A percentile compares a stretch with the other conserved stretches of the same genome.
Conservation (phyloP, 2,888 invertebrate genomes). For the Yponomeuta sedellus region DNA sequence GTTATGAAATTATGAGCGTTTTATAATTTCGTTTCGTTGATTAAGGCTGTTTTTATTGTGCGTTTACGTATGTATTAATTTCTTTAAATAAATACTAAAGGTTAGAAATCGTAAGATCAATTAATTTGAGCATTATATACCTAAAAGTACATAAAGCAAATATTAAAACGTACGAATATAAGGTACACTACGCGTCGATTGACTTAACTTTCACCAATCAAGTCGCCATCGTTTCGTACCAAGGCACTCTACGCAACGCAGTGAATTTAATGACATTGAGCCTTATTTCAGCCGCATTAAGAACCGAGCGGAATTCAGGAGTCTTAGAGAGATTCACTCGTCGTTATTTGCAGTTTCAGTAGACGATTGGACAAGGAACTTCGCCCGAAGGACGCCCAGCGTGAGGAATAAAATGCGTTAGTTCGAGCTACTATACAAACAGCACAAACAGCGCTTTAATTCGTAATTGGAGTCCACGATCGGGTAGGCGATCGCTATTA, state of each 20-base stretch:
- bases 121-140: not conserved
- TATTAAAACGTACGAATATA: not conserved
- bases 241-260: not conserved
- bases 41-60: not conserved
- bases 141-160: not conserved
- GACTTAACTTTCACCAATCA: not conserved
- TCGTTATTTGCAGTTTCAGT: not conserved
- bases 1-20: not conserved
- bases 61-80: not conserved
- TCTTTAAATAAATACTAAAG: not conserved
- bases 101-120: not conserved
- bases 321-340: not conserved
- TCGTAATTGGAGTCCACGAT: too few relatives aligned
- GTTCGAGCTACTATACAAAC: too few relatives aligned
- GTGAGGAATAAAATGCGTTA: too few relatives aligned
- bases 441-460: too few relatives aligned
- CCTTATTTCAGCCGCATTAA: not conserved
- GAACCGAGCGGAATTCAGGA: not conserved
- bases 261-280: not conserved
- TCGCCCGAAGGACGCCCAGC: not conserved
- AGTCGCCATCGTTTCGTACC: not conserved
- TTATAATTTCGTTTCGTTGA: not conserved
- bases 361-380: not conserved
- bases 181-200: not conserved
- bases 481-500: too few relatives aligned